These are phyloP conservation scores for Diabrotica virgifera DNA, from an alignment of 1,140 invertebrate genomes.

Conservation along the genomic window DNA sequence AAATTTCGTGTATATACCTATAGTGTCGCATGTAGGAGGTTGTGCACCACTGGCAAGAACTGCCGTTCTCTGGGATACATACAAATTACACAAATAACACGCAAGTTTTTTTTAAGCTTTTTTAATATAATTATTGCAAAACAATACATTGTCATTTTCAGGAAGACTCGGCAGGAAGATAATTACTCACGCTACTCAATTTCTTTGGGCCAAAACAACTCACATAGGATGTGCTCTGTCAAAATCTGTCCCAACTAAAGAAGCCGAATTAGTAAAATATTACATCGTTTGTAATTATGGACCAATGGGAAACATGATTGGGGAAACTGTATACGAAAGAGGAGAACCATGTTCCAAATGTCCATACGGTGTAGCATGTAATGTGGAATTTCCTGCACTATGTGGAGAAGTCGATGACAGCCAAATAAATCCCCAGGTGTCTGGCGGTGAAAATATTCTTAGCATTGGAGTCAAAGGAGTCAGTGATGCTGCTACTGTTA, in stretches of 20 bases:
- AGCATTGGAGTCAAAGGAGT: too few relatives aligned
- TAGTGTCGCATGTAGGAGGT: too few relatives aligned
- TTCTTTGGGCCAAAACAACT: constrained; percentile 25
- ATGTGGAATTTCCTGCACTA: constrained; percentile 5
- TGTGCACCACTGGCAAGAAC: too few relatives aligned
- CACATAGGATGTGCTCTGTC: constrained; percentile 23
- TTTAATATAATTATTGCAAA: too few relatives aligned
- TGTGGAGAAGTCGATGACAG: constrained; percentile 17
- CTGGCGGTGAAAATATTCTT: too few relatives aligned
- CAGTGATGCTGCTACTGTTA: too few relatives aligned
- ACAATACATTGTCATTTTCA: too few relatives aligned
- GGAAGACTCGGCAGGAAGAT: neutral
- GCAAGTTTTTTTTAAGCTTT: too few relatives aligned
- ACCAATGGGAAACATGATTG: constrained; percentile 20
- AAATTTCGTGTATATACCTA: too few relatives aligned
- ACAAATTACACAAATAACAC: too few relatives aligned
- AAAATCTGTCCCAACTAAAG: neutral
- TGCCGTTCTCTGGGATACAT: too few relatives aligned
- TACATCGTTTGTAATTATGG: constrained; percentile 27
- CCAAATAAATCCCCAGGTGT: neutral
- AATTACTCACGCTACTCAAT: constrained; percentile 21
- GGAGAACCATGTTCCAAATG: constrained; percentile 10
- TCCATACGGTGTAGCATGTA: neutral
- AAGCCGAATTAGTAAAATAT: neutral
- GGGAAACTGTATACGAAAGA: constrained; percentile 13